Evolutionary conservation across 1,140 invertebrate genomes (phyloP).

Genomic region (Zaprionus davidi): DNA sequence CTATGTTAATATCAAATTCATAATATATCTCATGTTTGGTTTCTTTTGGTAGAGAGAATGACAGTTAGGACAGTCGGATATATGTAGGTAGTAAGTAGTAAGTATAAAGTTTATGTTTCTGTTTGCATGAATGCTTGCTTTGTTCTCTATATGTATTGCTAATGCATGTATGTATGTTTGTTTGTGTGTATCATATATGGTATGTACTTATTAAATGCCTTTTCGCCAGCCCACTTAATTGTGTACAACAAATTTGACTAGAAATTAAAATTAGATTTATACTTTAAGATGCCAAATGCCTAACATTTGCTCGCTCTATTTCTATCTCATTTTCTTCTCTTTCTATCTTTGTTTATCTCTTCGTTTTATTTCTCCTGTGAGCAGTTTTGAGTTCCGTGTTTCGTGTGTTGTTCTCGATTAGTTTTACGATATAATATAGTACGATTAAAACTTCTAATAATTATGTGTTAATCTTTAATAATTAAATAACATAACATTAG

Average conservation of each 20-base stretch:
- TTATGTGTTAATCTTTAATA: slow-evolving; percentile 61
- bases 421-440: slow-evolving; percentile 31
- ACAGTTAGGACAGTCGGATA: slow-evolving; percentile 12
- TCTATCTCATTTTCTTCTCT: slow-evolving; percentile 3
- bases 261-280: slow-evolving; percentile 64
- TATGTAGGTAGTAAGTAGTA: background rate
- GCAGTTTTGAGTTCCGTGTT: slow-evolving; percentile 20
- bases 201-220: slow-evolving; percentile 57
- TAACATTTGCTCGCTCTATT: slow-evolving; percentile 26
- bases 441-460: slow-evolving; percentile 51
- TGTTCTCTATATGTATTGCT: slow-evolving; percentile 13
- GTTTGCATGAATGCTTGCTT: slow-evolving; percentile 10
- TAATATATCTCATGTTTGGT: slow-evolving; percentile 19
- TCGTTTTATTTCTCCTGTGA: slow-evolving; percentile 9
- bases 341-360: background rate
- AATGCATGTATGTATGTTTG: slow-evolving; percentile 40
- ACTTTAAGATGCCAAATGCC: slow-evolving; percentile 40
- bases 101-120: slow-evolving; percentile 7
- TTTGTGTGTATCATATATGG: slow-evolving; percentile 28
- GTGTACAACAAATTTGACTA: slow-evolving; percentile 66
- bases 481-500: slow-evolving; percentile 80
- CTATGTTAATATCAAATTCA: slow-evolving; percentile 22
- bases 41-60: slow-evolving; percentile 19
- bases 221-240: slow-evolving; percentile 33
- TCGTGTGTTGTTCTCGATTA: slow-evolving; percentile 16